These are phyloP conservation scores for Prietella phreatophila DNA, from an alignment of 2,113 vertebrate species.

Conservation along the genomic window DNA sequence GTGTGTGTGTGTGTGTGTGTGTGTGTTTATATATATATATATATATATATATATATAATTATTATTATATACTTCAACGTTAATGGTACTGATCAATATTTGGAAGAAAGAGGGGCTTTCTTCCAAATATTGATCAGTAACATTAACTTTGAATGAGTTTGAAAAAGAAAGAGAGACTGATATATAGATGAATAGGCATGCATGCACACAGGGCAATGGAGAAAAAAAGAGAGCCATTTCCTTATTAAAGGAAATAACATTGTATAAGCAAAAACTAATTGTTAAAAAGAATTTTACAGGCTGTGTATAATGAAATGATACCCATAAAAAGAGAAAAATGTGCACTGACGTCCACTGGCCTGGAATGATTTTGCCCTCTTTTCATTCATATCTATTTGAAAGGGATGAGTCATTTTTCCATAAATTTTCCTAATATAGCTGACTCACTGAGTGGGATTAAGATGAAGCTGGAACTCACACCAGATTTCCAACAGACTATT, in stretches of 20 bases:
- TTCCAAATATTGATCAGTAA: not conserved
- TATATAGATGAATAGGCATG: not conserved
- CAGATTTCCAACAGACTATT: not conserved
- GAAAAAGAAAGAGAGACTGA: not conserved
- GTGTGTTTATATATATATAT: too few species aligned
- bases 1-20: too few species aligned
- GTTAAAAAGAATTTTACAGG: not conserved
- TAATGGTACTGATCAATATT: too few species aligned
- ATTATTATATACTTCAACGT: too few species aligned
- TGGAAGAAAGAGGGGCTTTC: too few species aligned
- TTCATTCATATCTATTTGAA: constrained; percentile 35
- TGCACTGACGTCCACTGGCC: constrained; percentile 1
- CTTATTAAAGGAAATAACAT: not conserved
- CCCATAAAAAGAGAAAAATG: not conserved
- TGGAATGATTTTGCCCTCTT: constrained; percentile 34
- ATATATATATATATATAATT: too few species aligned
- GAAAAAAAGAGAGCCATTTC: not conserved
- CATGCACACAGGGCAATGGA: not conserved
- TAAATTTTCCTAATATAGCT: constrained; percentile 27
- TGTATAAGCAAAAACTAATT: not conserved
- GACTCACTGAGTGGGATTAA: constrained; percentile 4
- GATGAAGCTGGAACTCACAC: not conserved
- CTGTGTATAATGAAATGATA: not conserved
- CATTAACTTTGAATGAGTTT: not conserved
- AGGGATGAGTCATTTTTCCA: constrained; percentile 47